Evolutionary conservation across 2,113 vertebrate species (phyloP).

Genomic region (Ptilorrhoa leucosticta): DNA sequence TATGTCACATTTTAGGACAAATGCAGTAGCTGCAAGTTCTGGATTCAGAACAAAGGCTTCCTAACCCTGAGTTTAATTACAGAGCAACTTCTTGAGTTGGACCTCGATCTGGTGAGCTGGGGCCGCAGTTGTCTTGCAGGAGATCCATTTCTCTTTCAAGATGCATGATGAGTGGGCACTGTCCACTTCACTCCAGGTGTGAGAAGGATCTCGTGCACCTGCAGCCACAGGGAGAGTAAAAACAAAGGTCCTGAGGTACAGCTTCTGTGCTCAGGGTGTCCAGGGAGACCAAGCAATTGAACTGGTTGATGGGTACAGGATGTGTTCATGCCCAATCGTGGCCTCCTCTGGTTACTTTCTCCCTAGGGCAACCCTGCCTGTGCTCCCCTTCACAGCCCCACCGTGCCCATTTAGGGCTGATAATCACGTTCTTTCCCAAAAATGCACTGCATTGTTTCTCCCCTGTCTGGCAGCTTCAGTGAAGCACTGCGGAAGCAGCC

Average conservation of each 20-base stretch:
- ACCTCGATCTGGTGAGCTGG: not conserved
- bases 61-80: not conserved
- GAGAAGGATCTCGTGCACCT: not conserved
- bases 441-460: not conserved
- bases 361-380: not conserved
- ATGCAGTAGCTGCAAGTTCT: not conserved
- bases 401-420: not conserved
- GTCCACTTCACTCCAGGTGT: not conserved
- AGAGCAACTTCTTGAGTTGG: not conserved
- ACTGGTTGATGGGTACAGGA: not conserved
- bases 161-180: not conserved
- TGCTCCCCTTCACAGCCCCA: not conserved
- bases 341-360: not conserved
- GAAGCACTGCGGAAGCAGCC: not conserved
- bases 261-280: not conserved
- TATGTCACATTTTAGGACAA: not conserved
- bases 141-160: not conserved
- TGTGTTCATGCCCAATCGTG: not conserved
- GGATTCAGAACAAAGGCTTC: not conserved
- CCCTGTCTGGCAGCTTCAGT: not conserved
- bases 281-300: not conserved
- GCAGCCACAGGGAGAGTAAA: not conserved
- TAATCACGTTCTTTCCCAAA: not conserved
- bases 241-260: not conserved
- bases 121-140: not conserved